Evolutionary conservation across 2,113 vertebrate species (phyloP).

Genomic region (Archocentrus centrarchus): DNA sequence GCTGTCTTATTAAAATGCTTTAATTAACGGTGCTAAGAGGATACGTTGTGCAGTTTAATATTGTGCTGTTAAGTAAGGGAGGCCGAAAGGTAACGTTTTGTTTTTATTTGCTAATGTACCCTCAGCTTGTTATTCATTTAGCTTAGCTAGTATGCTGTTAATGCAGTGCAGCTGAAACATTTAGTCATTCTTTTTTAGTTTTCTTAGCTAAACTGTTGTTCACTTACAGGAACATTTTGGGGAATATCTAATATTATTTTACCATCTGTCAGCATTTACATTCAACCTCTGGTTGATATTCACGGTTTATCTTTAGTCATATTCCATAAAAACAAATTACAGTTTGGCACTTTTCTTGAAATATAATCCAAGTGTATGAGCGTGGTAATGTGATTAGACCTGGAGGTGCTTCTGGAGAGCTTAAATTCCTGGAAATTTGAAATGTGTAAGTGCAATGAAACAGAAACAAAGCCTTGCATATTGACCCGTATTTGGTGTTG

Average conservation of each 20-base stretch:
- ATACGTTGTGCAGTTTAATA: background rate
- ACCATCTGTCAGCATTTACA: background rate
- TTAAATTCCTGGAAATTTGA: background rate
- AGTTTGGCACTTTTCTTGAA: background rate
- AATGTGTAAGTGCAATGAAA: background rate
- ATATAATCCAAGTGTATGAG: background rate
- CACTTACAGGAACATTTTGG: background rate
- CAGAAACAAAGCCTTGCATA: background rate
- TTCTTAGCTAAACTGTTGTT: background rate
- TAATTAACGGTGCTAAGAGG: background rate
- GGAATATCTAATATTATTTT: background rate
- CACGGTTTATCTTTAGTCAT: background rate
- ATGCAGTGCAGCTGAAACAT: background rate
- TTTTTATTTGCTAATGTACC: background rate
- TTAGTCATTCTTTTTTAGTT: background rate
- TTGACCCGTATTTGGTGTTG: background rate
- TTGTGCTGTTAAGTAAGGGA: background rate
- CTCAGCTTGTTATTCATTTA: background rate
- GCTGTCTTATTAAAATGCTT: background rate
- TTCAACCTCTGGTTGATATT: background rate
- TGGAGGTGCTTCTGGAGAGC: background rate
- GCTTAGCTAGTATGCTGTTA: background rate
- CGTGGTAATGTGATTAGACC: background rate
- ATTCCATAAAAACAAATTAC: background rate
- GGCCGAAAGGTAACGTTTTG: slow-evolving; percentile 46